A percentile compares a stretch with the other conserved stretches of the same genome.
phyloP scores from a whole-genome alignment of 2,797 vertebrate species.

The Leuciscus waleckii region DNA sequence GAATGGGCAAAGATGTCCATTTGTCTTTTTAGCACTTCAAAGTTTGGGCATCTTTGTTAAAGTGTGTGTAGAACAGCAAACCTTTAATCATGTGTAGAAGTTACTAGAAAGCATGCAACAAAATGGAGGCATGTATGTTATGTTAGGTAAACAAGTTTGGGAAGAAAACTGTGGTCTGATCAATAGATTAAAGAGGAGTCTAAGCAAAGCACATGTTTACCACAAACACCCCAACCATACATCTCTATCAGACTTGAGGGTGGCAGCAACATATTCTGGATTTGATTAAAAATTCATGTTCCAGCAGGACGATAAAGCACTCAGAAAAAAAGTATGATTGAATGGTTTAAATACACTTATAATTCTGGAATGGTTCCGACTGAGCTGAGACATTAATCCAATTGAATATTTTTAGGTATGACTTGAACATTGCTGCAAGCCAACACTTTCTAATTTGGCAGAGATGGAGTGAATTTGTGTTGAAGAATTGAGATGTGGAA shows the following conservation, averaged over 20 bases:
- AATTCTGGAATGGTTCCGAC: not conserved
- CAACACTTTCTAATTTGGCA: slow-evolving; percentile 9
- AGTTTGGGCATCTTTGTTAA: not conserved
- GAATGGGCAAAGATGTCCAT: not conserved
- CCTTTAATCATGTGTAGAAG: not conserved
- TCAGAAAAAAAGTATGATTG: not conserved
- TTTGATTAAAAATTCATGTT: not conserved
- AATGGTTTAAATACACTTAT: slow-evolving; percentile 16
- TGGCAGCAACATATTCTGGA: not conserved
- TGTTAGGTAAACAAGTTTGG: too few relatives aligned
- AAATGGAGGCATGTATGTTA: too few relatives aligned
- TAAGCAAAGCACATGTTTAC: not conserved
- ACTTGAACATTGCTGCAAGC: not conserved
- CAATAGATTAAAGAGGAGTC: not conserved
- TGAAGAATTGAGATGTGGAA: not conserved
- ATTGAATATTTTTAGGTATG: not conserved
- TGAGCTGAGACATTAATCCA: slow-evolving; percentile 9
- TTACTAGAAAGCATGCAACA: not conserved
- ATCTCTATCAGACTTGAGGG: not conserved
- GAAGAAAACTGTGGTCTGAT: not conserved
- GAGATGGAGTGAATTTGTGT: too few relatives aligned
- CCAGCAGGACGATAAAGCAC: not conserved
- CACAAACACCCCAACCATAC: not conserved
- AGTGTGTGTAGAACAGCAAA: not conserved
- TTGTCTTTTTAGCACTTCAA: not conserved